Evolutionary conservation across 2,797 vertebrate genomes (phyloP), one percentile per base, ranked within the genome.

Genomic region (Catostomus latipinnis): DNA sequence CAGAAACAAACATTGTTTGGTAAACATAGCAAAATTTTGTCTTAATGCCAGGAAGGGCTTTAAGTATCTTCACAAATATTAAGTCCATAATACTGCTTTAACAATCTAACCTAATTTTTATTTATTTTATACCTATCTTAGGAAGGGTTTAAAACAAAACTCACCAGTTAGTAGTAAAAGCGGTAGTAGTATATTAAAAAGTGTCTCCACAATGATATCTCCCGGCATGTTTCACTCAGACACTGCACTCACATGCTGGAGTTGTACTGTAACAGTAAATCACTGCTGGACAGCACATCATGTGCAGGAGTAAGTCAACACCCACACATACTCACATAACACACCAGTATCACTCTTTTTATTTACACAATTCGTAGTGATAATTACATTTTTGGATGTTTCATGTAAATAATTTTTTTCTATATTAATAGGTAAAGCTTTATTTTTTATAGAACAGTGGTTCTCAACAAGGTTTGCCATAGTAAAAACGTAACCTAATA

Each of bases 151-250:
- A 34, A 62, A 70, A 54, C 0, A 71, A 43, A n/a, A 89, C 93
- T 93, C 81, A 92, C 93, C 94, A 63, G 89, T 77, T 80, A 91
- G 74, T 66, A 94, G 87, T 14, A 90, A 83, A 72, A 93, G 68
- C 1, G 89, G 88, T 1, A 93, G 88, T 18, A 91, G 73, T 49
- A 91, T 82, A 84, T 88, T 88, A 83, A 92, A 93, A 74, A 93
- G 81, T 48, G 93, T 80, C 74, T 88, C 90, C 50, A 90, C 85
- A 48, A 83, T 58, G 5, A 90, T 84, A 71, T 92, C 90, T 13
- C 81, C 88, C 4, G 89, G 91, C 88, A 80, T 34, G 34, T 89
- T 74, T 71, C 89, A 81, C 22, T 81, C 58, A 4, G 11, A 74
- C 13, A 62, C 18, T 74, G 46, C 50, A 18, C 57, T 10, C 48